These are phyloP conservation scores for Drosophila subobscura DNA, from an alignment of 1,140 invertebrate species.

Conservation along the genomic window DNA sequence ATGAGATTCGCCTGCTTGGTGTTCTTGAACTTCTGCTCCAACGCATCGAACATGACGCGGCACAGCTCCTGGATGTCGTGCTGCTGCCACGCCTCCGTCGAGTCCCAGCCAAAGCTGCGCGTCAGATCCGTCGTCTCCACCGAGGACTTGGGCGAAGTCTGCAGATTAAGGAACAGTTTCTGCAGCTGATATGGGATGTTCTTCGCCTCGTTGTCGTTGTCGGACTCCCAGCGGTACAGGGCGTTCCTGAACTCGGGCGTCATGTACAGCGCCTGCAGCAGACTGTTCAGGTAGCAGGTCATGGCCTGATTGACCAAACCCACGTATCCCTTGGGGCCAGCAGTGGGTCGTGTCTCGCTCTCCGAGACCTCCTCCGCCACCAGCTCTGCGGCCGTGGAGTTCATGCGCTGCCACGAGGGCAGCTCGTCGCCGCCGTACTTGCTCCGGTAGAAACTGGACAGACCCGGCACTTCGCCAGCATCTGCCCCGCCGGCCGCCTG, in stretches of 20 bases:
- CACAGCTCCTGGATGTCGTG: conserved; percentile 97
- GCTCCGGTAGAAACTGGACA: conserved; percentile 49
- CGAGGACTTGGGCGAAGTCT: conserved; percentile 90
- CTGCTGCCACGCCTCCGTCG: conserved; percentile 95
- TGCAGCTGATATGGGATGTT: conserved; percentile 95
- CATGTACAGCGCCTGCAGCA: conserved; percentile 95
- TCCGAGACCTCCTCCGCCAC: conserved; percentile 58
- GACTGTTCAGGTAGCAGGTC: conserved; percentile 96
- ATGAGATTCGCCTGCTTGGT: conserved; percentile 94
- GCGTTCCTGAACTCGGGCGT: conserved; percentile 97
- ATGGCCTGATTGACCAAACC: conserved; percentile 97
- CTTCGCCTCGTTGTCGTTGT: conserved; percentile 87
- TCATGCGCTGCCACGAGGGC: conserved; percentile 42
- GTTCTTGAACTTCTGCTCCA: conserved; percentile 94
- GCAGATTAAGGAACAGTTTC: conserved; percentile 93
- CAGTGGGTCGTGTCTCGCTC: conserved; percentile 12
- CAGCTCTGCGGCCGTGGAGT: conserved; percentile 37
- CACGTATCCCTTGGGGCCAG: conserved; percentile 87
- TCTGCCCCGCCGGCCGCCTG: conserved; percentile 11
- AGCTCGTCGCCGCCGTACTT: conserved; percentile 59
- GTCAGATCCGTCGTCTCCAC: conserved; percentile 95
- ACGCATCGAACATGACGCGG: conserved; percentile 95
- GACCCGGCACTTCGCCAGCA: conserved; percentile 14
- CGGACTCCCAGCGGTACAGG: conserved; percentile 94
- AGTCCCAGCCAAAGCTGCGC: conserved; percentile 96